These are phyloP conservation scores for Phymanthus crucifer DNA, from an alignment of 92 coral and sea anemone genomes.

Conservation along the genomic window DNA sequence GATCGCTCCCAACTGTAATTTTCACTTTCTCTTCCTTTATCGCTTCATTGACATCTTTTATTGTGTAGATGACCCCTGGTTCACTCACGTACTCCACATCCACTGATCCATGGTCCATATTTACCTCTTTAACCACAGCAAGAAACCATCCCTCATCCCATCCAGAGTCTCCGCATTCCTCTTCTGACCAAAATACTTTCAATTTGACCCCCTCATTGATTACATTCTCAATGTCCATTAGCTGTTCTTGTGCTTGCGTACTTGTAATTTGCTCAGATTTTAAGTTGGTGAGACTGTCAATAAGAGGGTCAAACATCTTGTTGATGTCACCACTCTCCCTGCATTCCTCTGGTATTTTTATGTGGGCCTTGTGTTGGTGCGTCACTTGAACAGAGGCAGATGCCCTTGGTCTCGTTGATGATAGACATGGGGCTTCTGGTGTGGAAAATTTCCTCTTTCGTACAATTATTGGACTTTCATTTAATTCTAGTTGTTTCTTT, in stretches of 20 bases:
- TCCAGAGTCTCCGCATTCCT: background rate
- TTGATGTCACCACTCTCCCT: background rate
- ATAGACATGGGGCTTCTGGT: background rate
- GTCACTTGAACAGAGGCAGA: background rate
- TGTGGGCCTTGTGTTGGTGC: background rate
- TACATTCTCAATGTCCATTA: background rate
- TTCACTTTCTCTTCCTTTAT: background rate
- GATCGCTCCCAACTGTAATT: background rate
- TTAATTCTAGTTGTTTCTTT: background rate
- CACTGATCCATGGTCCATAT: background rate
- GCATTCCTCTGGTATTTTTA: conserved; percentile 1
- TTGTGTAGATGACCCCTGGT: background rate
- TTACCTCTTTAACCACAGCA: background rate
- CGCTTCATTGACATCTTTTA: background rate
- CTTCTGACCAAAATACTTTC: background rate
- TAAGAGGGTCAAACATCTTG: background rate
- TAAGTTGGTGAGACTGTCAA: background rate
- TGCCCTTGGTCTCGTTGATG: conserved; percentile 4
- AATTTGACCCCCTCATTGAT: background rate
- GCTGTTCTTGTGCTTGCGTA: background rate
- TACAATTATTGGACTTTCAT: background rate
- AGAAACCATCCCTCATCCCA: conserved; percentile 4
- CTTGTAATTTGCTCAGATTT: background rate
- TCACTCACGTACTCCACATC: background rate
- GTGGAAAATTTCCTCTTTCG: background rate